Evolutionary conservation across 2,113 vertebrate species (phyloP).

Genomic region (Oxygymnocypris stewartii): DNA sequence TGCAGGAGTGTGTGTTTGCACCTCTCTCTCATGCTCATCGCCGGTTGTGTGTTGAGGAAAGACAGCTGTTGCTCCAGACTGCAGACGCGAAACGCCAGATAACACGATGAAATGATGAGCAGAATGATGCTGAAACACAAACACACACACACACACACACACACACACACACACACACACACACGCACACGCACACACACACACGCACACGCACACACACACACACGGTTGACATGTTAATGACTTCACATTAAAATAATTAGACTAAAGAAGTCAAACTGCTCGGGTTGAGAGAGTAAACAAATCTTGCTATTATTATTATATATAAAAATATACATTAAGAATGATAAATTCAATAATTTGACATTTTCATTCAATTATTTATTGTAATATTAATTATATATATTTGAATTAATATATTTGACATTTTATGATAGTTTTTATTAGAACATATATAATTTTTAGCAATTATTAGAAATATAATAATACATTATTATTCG

Average conservation of each 20-base stretch:
- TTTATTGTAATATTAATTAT: no score
- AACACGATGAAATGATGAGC: slow-evolving; percentile 88
- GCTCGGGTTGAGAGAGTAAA: neutral
- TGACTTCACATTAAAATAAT: neutral
- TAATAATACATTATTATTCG: no score
- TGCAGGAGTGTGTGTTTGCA: slow-evolving; percentile 46
- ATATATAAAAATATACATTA: no score
- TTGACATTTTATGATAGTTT: no score
- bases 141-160: neutral
- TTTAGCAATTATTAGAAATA: no score
- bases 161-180: neutral
- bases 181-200: no score
- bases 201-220: neutral
- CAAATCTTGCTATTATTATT: neutral
- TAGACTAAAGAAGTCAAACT: neutral
- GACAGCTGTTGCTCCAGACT: slow-evolving; percentile 89
- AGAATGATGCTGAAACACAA: slow-evolving; percentile 76
- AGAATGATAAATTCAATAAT: no score
- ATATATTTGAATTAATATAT: no score
- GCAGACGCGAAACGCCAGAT: slow-evolving; percentile 92
- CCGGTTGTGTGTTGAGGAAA: slow-evolving; percentile 76
- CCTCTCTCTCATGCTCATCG: slow-evolving; percentile 74
- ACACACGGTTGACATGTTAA: neutral
- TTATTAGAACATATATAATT: no score
- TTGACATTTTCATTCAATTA: no score